These are phyloP conservation scores for Drosophila histrio DNA, from an alignment of 2,888 invertebrate genomes.

Conservation along the genomic window DNA sequence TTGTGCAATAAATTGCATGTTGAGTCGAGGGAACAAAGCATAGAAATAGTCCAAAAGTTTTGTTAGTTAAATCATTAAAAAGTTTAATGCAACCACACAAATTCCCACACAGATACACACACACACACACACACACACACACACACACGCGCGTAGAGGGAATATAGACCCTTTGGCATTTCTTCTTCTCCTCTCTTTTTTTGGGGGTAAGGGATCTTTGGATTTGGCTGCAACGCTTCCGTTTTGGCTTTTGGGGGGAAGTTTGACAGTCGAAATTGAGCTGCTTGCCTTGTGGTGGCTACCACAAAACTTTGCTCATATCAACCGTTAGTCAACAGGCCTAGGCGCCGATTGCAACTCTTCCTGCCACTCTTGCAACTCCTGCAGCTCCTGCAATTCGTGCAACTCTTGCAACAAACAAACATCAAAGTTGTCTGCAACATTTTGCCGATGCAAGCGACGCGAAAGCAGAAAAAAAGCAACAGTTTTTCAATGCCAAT, in stretches of 20 bases:
- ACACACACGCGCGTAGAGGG: neutral
- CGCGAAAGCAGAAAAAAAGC: neutral
- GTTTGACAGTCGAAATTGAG: constrained; percentile 37
- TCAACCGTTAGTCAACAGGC: constrained; percentile 47
- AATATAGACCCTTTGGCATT: constrained; percentile 1
- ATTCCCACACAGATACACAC: constrained; percentile 31
- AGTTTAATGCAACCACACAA: constrained; percentile 77
- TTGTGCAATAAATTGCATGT: constrained; percentile 78
- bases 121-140: neutral
- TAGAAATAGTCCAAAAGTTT: constrained; percentile 80
- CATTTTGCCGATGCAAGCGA: constrained; percentile 20
- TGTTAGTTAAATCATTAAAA: constrained; percentile 84
- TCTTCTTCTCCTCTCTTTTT: constrained; percentile 10
- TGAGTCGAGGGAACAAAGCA: constrained; percentile 66
- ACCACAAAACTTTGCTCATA: constrained; percentile 63
- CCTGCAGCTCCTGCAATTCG: neutral
- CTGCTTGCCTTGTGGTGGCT: constrained; percentile 26
- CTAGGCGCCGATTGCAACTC: constrained; percentile 39
- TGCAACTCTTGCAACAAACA: constrained; percentile 31
- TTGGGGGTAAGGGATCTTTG: constrained; percentile 39
- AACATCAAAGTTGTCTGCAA: constrained; percentile 33
- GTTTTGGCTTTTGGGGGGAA: constrained; percentile 16
- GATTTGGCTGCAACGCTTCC: constrained; percentile 15
- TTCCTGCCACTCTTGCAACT: neutral
- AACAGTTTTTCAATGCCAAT: neutral